Percentiles rank a stretch among this genome's conserved stretches.
phyloP scores from a whole-genome alignment of 2,888 invertebrate species.

The Quadroppia sp. region DNA sequence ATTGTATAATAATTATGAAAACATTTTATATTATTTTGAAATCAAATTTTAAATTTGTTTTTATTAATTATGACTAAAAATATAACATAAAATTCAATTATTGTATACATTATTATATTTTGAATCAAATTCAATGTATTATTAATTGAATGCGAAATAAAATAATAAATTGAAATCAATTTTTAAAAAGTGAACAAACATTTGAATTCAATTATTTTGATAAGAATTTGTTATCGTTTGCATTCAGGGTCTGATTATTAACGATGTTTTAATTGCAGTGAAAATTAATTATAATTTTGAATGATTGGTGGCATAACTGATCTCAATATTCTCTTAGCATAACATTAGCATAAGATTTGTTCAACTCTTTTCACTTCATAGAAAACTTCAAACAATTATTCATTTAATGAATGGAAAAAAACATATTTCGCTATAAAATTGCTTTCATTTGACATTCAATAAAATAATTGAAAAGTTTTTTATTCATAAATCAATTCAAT shows the following conservation, averaged over 20 bases:
- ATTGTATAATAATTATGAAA: neutral
- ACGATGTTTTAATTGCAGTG: too few species aligned
- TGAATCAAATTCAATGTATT: conserved; percentile 15
- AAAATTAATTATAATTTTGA: neutral
- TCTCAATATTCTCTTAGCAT: neutral
- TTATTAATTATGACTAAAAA: neutral
- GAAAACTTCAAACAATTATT: too few species aligned
- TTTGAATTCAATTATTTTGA: neutral
- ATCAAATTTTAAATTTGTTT: neutral
- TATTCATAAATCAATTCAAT: too few species aligned
- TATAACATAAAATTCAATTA: conserved; percentile 5
- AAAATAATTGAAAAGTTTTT: too few species aligned
- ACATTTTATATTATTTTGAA: too few species aligned
- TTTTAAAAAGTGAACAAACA: neutral
- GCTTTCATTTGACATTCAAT: too few species aligned
- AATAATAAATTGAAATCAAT: neutral
- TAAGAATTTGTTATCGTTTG: neutral
- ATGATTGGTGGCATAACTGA: conserved; percentile 5
- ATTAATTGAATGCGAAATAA: neutral
- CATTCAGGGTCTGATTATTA: too few species aligned
- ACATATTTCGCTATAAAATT: too few species aligned
- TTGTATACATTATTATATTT: conserved; percentile 4
- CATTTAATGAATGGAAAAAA: too few species aligned
- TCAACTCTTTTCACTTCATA: too few species aligned
- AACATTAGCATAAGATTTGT: too few species aligned